phyloP scores from a whole-genome alignment of 1,140 invertebrate genomes.

The Trachymyrmex cornetzi region DNA sequence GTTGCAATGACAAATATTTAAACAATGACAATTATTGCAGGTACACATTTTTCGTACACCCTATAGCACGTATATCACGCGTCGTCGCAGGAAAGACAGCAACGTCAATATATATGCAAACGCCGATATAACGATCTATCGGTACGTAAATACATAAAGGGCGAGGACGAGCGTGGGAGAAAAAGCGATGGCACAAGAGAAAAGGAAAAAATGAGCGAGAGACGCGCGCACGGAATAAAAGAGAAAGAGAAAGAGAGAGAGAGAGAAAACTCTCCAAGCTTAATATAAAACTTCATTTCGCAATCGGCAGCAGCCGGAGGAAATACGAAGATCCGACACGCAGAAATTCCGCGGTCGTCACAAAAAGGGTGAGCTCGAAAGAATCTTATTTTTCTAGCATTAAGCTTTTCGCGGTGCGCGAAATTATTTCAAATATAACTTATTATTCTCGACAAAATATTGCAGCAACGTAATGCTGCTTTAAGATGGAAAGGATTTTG shows the following conservation, averaged over 20 bases:
- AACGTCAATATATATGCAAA: slow-evolving; percentile 87
- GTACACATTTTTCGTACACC: slow-evolving; percentile 53
- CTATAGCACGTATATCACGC: slow-evolving; percentile 63
- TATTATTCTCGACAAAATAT: slow-evolving; percentile 4
- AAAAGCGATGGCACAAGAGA: slow-evolving; percentile 48
- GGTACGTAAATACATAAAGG: slow-evolving; percentile 85
- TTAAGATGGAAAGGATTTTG: slow-evolving; percentile 25
- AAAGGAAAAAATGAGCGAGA: slow-evolving; percentile 36
- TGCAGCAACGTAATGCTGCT: neutral
- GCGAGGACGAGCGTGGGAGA: slow-evolving; percentile 53
- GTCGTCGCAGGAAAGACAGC: slow-evolving; percentile 68
- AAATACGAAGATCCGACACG: slow-evolving; percentile 80
- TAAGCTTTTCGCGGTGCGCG: slow-evolving; percentile 58
- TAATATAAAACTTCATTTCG: slow-evolving; percentile 87
- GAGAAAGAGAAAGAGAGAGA: slow-evolving; percentile 46
- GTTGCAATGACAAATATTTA: neutral
- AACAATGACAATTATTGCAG: neutral
- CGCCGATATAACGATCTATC: slow-evolving; percentile 86
- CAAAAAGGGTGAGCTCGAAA: slow-evolving; percentile 62
- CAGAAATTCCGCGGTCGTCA: slow-evolving; percentile 81
- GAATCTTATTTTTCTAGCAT: slow-evolving; percentile 72
- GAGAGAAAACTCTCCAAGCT: slow-evolving; percentile 78
- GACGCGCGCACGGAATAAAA: slow-evolving; percentile 43
- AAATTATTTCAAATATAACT: slow-evolving; percentile 43
- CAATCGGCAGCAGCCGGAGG: slow-evolving; percentile 83